Base-by-base conservation (phyloP, 2,888 invertebrate species). In the Conops quadrifasciatus region DNA sequence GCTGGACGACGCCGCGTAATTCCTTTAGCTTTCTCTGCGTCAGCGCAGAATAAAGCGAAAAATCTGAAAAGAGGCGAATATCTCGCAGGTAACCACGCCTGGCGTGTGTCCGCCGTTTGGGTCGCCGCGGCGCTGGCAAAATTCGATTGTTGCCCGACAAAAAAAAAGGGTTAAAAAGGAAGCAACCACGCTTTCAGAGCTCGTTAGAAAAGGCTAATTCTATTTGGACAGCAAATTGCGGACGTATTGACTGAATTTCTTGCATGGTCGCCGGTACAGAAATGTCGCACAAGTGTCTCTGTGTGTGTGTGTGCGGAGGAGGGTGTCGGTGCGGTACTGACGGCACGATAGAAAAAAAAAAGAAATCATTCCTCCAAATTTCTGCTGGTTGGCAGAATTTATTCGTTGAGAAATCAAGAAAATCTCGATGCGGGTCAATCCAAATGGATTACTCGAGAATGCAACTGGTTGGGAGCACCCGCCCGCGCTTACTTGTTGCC, bases 41-140 rank as follows among this genome's bases (percentile, higher is more conserved):
- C 15, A n/a, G 47, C 5, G 59, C 45, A 30, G 19, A 43, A 62
- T 43, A 43, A 62, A 21, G 5, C 43, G 21, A 63, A 47, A 63
- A 19, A 9, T 59, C n/a, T 64, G 4, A 28, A 64, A 47, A 21
- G 19, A 43, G 77, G 76, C 81, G 82, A 81, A 82, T 78, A 81
- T 79, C 77, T 77, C 76, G 75, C 76, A 75, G 78, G 76, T 79
- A 36, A 9, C 36, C 9, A 9, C 36, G 26, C 71, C 58, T 63
- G 56, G 67, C 71, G 70, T 63, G 63, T 69, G 67, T 71, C 53
- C 36, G 36, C 4, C 36, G 5, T 36, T 36, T 36, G 36, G 36
- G 36, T 36, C 36, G 9, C 9, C 36, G 36, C 36, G 4, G 5
- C 36, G 60, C 58, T 70, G 69, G 56, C 58, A 21, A 51, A n/a